Evolutionary conservation across 1,140 invertebrate species (phyloP).

Genomic region (Aradophagus sp.): DNA sequence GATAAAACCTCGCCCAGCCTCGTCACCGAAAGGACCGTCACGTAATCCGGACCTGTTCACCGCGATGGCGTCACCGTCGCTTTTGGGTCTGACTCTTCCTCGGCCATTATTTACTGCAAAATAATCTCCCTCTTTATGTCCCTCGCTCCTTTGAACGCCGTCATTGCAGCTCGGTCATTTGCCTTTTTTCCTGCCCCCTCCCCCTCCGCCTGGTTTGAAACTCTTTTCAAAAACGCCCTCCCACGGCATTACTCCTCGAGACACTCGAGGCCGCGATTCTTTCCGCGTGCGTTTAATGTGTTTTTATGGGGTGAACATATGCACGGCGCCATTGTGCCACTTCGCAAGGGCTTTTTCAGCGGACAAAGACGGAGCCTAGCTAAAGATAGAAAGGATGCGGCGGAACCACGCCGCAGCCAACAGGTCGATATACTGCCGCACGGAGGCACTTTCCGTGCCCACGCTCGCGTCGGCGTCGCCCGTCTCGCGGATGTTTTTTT

Average conservation of each 20-base stretch:
- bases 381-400: slow-evolving; percentile 69
- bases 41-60: no score
- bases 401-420: slow-evolving; percentile 64
- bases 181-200: no score
- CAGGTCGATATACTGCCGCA: slow-evolving; percentile 67
- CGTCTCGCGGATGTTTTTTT: slow-evolving; percentile 25
- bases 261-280: slow-evolving; percentile 34
- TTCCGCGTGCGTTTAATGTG: slow-evolving; percentile 35
- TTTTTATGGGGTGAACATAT: slow-evolving; percentile 52
- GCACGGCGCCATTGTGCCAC: slow-evolving; percentile 26
- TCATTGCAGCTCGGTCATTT: no score
- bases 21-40: no score
- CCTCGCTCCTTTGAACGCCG: no score
- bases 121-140: no score
- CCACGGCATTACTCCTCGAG: slow-evolving; percentile 51
- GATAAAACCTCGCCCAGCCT: no score
- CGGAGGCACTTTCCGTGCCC: slow-evolving; percentile 54
- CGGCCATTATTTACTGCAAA: no score
- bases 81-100: no score
- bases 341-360: slow-evolving; percentile 1
- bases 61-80: no score
- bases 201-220: no score
- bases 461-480: slow-evolving; percentile 26
- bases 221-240: slow-evolving; percentile 26
- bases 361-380: slow-evolving; percentile 44